Evolutionary conservation across 2,797 vertebrate genomes (phyloP).

Genomic region (Trachops cirrhosus): DNA sequence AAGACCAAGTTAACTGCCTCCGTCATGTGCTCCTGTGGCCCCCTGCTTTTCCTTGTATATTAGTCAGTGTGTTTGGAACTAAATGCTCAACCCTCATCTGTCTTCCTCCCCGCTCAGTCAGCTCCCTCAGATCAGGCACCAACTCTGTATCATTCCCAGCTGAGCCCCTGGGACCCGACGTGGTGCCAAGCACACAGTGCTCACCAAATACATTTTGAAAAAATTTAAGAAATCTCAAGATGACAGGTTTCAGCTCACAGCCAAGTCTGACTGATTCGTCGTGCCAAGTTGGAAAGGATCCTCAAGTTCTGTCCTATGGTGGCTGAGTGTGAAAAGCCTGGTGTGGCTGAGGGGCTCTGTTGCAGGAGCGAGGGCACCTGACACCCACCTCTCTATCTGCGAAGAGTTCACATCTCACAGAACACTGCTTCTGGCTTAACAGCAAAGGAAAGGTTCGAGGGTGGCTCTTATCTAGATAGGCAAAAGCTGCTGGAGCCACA

Average conservation of each 20-base stretch:
- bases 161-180: not conserved
- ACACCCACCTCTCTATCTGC: not conserved
- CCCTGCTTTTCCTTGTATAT: not conserved
- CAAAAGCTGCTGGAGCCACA: not conserved
- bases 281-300: not conserved
- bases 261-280: not conserved
- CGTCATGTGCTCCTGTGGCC: fast-evolving
- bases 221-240: not conserved
- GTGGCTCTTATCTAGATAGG: not conserved
- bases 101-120: not conserved
- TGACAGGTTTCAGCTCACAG: not conserved
- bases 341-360: not conserved
- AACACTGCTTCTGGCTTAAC: not conserved
- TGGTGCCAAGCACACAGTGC: not conserved
- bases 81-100: not conserved
- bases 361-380: not conserved
- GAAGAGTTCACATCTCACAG: not conserved
- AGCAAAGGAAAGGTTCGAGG: not conserved
- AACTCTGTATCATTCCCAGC: not conserved
- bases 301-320: not conserved
- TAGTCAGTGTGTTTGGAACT: not conserved
- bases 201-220: not conserved
- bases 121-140: not conserved
- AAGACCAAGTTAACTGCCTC: not conserved
- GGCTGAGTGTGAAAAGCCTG: not conserved